Conservation (phyloP, 2,113 vertebrate species). For the Sebastes fasciatus region DNA sequence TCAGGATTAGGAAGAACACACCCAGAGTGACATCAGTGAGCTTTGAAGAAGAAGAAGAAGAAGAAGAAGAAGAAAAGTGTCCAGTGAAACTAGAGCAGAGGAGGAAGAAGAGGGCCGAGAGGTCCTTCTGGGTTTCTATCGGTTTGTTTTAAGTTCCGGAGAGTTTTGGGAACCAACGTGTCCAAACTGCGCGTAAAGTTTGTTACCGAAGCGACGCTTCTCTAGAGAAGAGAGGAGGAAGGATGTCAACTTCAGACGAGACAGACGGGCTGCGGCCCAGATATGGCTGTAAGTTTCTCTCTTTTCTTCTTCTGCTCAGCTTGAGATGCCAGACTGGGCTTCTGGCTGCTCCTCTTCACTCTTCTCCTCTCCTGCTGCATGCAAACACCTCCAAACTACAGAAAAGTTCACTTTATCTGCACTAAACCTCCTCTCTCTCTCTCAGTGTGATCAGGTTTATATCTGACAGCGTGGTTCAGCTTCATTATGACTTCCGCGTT, state of each 20-base stretch:
- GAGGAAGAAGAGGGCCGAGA: conserved; percentile 69
- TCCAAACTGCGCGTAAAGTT: conserved; percentile 22
- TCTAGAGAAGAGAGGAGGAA: conserved; percentile 63
- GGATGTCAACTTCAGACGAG: conserved; percentile 87
- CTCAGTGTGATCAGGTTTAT: not conserved
- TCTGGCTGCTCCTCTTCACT: too few species aligned
- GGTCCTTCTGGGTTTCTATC: conserved; percentile 60
- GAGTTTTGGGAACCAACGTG: not conserved
- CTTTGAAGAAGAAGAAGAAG: conserved; percentile 66
- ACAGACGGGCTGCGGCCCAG: conserved; percentile 83
- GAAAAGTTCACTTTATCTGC: not conserved
- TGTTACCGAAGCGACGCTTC: not conserved
- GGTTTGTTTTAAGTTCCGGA: not conserved
- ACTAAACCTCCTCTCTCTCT: not conserved
- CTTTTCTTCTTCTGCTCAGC: conserved; percentile 18
- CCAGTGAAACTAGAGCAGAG: conserved; percentile 51
- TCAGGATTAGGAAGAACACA: conserved; percentile 84
- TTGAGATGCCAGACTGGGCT: conserved; percentile 25
- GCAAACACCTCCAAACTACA: not conserved
- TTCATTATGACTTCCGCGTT: conserved; percentile 79
- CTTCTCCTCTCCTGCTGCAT: not conserved
- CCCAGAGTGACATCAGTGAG: conserved; percentile 84
- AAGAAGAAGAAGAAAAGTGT: conserved; percentile 65
- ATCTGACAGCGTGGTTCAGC: conserved; percentile 64
- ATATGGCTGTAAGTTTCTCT: conserved; percentile 84